Base-by-base conservation (phyloP, 1,140 invertebrate genomes). In the Sarcophaga peregrina region DNA sequence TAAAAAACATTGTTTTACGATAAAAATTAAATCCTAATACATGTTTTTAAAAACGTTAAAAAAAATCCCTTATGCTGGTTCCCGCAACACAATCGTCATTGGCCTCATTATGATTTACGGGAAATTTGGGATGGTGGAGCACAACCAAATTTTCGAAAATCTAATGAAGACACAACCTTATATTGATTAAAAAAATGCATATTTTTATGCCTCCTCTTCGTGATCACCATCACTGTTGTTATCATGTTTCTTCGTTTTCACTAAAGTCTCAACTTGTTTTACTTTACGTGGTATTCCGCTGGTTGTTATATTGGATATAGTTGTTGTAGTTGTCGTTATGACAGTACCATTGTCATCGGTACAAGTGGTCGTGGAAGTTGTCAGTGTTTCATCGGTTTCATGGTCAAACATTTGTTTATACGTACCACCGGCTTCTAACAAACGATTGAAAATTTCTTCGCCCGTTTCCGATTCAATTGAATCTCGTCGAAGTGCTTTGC, bases 291-390 rank as follows among this genome's bases (percentile, higher is more conserved):
- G 88, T 82, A 89, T 89, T 58, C 88, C 88, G 83, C 88, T 89
- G 80, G 86, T 89, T 68, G 88, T 86, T 78, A 89, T 83, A 50
- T 89, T 89, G 75, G 88, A 89, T 46, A 89, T 87, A 8, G 87
- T 89, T 62, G 87, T 84, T 45, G 88, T 89, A 48, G 87, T 89
- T 54, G 88, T 89, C 62, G 87, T 87, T 78, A 88, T 85, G 78
- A 87, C 87, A 76, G 86, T 88, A 13, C 86, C 85, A 83, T 87
- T 85, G 11, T 82, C 85, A 37, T 75, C 84, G 46, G 81, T 78
- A 87, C 89, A 82, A 68, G 88, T 89, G 58, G 86, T 89, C 13
- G 87, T 89, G 48, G 88, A 89, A 8, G 87, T 89, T n/a, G 87
- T 88, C 17, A 89, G 85, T 54, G 87, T 88, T 74, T 89, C 88